Evolutionary conservation across 2,797 vertebrate species (phyloP).

Genomic region (Lagorchestes hirsutus): DNA sequence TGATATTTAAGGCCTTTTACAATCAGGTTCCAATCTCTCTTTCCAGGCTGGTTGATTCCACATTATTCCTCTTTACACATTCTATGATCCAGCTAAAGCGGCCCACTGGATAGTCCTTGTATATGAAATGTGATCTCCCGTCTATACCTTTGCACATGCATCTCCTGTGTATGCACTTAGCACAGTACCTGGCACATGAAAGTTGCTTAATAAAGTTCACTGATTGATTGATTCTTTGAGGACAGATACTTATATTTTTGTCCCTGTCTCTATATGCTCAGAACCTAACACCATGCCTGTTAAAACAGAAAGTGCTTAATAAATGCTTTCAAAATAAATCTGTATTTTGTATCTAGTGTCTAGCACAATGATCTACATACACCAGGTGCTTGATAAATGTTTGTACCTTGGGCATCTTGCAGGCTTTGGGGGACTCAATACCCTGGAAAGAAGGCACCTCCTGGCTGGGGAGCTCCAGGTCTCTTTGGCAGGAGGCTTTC

Average conservation of each 20-base stretch:
- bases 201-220: background rate
- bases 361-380: background rate
- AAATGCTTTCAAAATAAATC: background rate
- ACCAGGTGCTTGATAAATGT: background rate
- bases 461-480: slow-evolving; percentile 90
- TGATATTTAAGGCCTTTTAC: background rate
- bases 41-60: background rate
- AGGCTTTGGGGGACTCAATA: slow-evolving; percentile 91
- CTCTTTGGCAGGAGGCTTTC: slow-evolving; percentile 91
- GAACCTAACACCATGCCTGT: background rate
- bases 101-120: background rate
- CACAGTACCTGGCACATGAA: background rate
- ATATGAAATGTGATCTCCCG: background rate
- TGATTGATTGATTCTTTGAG: background rate
- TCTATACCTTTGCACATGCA: background rate
- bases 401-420: slow-evolving; percentile 92
- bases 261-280: background rate
- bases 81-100: background rate
- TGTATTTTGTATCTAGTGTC: background rate
- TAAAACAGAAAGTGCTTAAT: background rate
- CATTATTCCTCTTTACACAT: background rate
- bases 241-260: background rate
- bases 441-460: slow-evolving; percentile 89
- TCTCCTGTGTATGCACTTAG: background rate
- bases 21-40: background rate